phyloP scores from a whole-genome alignment of 2,888 invertebrate genomes.

The Yponomeuta plumbellus region DNA sequence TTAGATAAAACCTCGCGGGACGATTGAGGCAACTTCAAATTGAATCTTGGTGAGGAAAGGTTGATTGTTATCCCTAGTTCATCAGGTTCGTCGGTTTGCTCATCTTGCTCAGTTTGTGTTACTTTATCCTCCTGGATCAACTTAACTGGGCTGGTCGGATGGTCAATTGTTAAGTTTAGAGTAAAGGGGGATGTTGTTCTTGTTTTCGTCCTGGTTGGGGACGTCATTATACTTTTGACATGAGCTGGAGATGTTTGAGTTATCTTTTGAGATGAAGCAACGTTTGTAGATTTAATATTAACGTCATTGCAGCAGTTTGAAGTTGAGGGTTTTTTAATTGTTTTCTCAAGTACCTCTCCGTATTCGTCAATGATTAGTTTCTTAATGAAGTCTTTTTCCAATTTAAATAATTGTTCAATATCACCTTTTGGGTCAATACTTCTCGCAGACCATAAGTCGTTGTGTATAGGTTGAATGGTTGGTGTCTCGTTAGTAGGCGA shows the following conservation, averaged over 20 bases:
- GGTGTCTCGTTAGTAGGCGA: constrained; percentile 47
- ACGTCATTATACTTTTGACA: constrained; percentile 65
- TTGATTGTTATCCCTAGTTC: constrained; percentile 58
- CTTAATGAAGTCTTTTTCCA: constrained; percentile 67
- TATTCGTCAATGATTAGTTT: constrained; percentile 63
- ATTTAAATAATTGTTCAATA: constrained; percentile 54
- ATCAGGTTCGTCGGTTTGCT: constrained; percentile 33
- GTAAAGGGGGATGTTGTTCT: constrained; percentile 62
- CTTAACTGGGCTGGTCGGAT: constrained; percentile 56
- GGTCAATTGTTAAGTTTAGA: constrained; percentile 42
- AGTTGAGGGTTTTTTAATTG: constrained; percentile 54
- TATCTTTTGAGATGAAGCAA: constrained; percentile 50
- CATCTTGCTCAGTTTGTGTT: constrained; percentile 31
- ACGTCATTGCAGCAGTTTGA: constrained; percentile 35
- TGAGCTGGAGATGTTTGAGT: constrained; percentile 69
- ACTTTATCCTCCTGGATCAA: constrained; percentile 31
- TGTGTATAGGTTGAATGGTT: constrained; percentile 54
- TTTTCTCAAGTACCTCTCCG: constrained; percentile 56
- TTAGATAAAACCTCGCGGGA: constrained; percentile 54
- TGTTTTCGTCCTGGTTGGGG: constrained; percentile 59
- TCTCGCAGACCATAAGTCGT: constrained; percentile 51
- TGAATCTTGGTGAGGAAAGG: constrained; percentile 63
- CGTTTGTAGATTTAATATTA: constrained; percentile 37
- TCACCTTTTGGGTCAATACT: constrained; percentile 49
- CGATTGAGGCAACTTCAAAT: constrained; percentile 55